A percentile compares a stretch with the other conserved stretches of the same genome.
phyloP scores from a whole-genome alignment of 2,797 vertebrate species.

The Euthynnus affinis region DNA sequence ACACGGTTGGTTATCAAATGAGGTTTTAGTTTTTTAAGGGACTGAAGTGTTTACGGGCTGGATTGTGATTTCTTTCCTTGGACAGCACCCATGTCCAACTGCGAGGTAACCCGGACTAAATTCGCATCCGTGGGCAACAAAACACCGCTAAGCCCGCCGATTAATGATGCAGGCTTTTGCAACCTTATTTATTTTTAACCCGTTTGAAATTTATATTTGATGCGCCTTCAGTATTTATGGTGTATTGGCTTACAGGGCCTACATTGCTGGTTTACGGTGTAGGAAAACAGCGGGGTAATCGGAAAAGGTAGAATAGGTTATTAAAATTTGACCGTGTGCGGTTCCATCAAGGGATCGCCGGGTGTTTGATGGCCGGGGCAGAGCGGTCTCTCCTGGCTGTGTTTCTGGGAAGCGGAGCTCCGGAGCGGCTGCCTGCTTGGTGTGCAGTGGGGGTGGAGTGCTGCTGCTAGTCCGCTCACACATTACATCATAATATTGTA shows the following conservation, averaged over 20 bases:
- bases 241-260: conserved; percentile 73
- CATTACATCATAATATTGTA: conserved; percentile 34
- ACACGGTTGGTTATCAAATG: background rate
- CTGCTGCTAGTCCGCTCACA: conserved; percentile 30
- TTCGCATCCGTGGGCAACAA: conserved; percentile 65
- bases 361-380: conserved; percentile 32
- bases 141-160: conserved; percentile 65
- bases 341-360: conserved; percentile 19
- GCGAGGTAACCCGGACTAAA: conserved; percentile 48
- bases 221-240: conserved; percentile 77
- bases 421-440: conserved; percentile 63
- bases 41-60: conserved; percentile 40
- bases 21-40: conserved; percentile 30
- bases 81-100: conserved; percentile 59
- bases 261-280: conserved; percentile 42
- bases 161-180: conserved; percentile 72
- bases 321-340: conserved; percentile 27
- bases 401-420: conserved; percentile 67
- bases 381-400: conserved; percentile 43
- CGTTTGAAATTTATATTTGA: conserved; percentile 83
- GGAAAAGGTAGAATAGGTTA: conserved; percentile 25
- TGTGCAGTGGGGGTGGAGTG: conserved; percentile 53
- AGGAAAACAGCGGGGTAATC: conserved; percentile 40
- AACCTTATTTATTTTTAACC: conserved; percentile 83
- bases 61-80: conserved; percentile 55